phyloP scores from a whole-genome alignment of 1,140 invertebrate genomes.

The Phenacoccus solenopsis region DNA sequence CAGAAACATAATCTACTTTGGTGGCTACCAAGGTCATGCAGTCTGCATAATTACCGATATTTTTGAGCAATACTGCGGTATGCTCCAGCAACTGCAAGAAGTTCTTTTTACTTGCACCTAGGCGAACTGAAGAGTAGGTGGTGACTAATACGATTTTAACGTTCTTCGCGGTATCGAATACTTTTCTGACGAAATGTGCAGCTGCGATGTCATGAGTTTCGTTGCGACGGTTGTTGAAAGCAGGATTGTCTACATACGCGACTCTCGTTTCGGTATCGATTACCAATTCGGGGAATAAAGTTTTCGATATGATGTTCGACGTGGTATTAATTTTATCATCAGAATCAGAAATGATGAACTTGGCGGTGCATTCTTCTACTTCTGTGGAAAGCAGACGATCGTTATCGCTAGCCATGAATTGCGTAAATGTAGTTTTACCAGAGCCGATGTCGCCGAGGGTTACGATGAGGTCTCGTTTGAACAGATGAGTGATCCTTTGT shows the following conservation, averaged over 20 bases:
- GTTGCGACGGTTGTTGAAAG: constrained; percentile 26
- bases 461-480: constrained; percentile 21
- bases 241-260: constrained; percentile 25
- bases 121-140: constrained; percentile 21
- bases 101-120: constrained; percentile 19
- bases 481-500: background rate
- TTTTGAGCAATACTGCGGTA: constrained; percentile 18
- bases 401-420: constrained; percentile 23
- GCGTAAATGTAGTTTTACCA: constrained; percentile 25
- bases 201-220: constrained; percentile 23
- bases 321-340: background rate
- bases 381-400: background rate
- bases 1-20: constrained; percentile 24
- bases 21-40: constrained; percentile 23
- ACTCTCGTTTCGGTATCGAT: background rate
- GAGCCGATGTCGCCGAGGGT: constrained; percentile 25
- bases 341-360: constrained; percentile 12
- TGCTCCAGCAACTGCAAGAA: constrained; percentile 22
- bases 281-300: constrained; percentile 24
- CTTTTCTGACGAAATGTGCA: constrained; percentile 24
- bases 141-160: constrained; percentile 25
- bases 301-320: constrained; percentile 22
- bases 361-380: background rate
- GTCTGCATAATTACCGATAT: constrained; percentile 21
- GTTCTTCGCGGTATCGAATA: constrained; percentile 19